Base-by-base conservation (phyloP, 2,113 vertebrate genomes). In the Leptosomus discolor region DNA sequence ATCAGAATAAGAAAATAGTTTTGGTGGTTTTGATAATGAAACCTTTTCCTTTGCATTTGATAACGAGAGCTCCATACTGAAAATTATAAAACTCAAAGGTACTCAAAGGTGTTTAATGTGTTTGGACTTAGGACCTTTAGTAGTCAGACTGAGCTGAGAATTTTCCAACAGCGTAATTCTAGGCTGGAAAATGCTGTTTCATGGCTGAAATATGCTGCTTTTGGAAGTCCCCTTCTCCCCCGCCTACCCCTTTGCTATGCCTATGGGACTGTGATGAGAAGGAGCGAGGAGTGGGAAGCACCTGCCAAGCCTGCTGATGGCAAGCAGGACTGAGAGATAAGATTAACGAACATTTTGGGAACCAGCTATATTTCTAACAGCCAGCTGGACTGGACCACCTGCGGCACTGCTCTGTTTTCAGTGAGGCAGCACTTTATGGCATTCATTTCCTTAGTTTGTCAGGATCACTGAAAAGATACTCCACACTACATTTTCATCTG, bases 251-350 rank as follows among this genome's bases (percentile, higher is more conserved):
- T 78, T 57, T 19, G 6, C 32, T 36, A 3, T 34, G 51, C 15
- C 32, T 43, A 2, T 15, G 12, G 73, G 69, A 46, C 21, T 1
- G 1, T 13, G 37, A 37, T 19, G 13, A 92, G 30, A 61, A 70
- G 37, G 13, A 88, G 7, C 1, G 8, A 37, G 53, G 4, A 37
- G 14, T 8, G 27, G 37, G n/a, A 93, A 85, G 26, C 0, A 0
- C 39, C 46, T 51, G 88, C 43, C 69, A 85, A 82, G 23, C 9
- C 15, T 23, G 46, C 14, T 36, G 24, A 64, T 22, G 21, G 43
- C 1, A 5, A 75, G 36, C 26, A 79, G 64, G 56, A 53, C 46
- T 23, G 51, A 67, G 46, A 81, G 64, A 70, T 21, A 91, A 76
- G 61, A 90, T 73, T 74, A 64, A 76, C 22, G 82, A 78, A 78